phyloP scores from a whole-genome alignment of 2,888 invertebrate genomes.

The Volucella inanis region DNA sequence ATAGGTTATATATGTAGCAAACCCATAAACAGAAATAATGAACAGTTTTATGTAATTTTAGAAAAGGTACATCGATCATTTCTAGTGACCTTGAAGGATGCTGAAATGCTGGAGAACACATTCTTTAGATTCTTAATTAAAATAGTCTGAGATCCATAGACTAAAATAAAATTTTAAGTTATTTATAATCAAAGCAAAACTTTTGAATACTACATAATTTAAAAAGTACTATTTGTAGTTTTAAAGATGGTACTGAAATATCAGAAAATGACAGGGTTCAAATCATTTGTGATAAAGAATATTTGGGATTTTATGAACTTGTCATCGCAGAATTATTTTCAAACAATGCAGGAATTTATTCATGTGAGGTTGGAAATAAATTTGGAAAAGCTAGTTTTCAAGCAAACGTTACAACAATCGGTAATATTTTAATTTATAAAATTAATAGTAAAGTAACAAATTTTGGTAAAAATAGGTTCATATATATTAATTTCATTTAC shows the following conservation, averaged over 20 bases:
- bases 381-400: conserved; percentile 90
- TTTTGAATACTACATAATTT: too few relatives aligned
- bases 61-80: conserved; percentile 89
- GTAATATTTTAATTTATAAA: conserved; percentile 82
- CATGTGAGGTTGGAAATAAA: conserved; percentile 92
- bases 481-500: too few relatives aligned
- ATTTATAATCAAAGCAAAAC: background rate
- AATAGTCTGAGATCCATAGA: conserved; percentile 94
- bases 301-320: conserved; percentile 93
- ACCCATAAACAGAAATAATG: too few relatives aligned
- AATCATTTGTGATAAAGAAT: conserved; percentile 89
- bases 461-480: too few relatives aligned
- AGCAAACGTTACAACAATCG: conserved; percentile 90
- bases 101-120: conserved; percentile 93
- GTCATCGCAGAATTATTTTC: conserved; percentile 91
- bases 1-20: too few relatives aligned
- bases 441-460: too few relatives aligned
- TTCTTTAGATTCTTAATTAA: conserved; percentile 94
- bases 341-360: conserved; percentile 92
- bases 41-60: conserved; percentile 42
- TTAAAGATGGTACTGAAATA: conserved; percentile 91
- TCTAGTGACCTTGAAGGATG: conserved; percentile 92
- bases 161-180: conserved; percentile 94
- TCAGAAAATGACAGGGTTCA: conserved; percentile 87
- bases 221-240: conserved; percentile 85